Conservation (phyloP, 2,888 invertebrate species). For the Encarsia formosa region DNA sequence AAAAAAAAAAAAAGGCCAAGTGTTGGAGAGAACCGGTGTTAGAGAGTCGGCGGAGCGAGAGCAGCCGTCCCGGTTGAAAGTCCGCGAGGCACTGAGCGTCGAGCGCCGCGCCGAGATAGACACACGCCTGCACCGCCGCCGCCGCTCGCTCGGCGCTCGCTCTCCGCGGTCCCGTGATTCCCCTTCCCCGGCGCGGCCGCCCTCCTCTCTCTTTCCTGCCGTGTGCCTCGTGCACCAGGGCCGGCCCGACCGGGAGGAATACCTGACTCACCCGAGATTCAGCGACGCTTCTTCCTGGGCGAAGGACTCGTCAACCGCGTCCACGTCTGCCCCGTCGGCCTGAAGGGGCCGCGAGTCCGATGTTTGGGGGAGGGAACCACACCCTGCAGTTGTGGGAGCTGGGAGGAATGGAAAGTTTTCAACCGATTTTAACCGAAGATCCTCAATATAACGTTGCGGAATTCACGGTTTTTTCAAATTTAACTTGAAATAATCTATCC, state of each 20-base stretch:
- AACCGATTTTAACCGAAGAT: too few relatives aligned
- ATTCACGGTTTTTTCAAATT: too few relatives aligned
- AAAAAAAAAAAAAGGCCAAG: too few relatives aligned
- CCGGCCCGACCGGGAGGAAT: not conserved
- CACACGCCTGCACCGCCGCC: constrained; percentile 21
- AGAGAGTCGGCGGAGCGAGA: constrained; percentile 25
- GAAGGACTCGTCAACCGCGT: too few relatives aligned
- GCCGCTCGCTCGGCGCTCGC: constrained; percentile 10
- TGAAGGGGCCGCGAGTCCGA: not conserved
- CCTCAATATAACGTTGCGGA: too few relatives aligned
- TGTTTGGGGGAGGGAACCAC: not conserved
- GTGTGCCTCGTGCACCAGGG: not conserved
- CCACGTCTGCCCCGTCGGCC: too few relatives aligned
- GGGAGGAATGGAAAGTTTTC: too few relatives aligned
- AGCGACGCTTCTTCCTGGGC: too few relatives aligned
- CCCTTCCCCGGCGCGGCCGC: constrained; percentile 31
- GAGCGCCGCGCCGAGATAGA: constrained; percentile 39
- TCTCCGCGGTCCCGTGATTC: constrained; percentile 41
- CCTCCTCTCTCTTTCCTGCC: not conserved
- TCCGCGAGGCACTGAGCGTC: constrained; percentile 32
- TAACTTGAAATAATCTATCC: too few relatives aligned
- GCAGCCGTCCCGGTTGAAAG: constrained; percentile 13
- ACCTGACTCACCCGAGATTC: too few relatives aligned
- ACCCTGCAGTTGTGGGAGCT: too few relatives aligned
- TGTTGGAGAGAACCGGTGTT: too few relatives aligned